These are phyloP conservation scores for Sphenopsis melanotis DNA, from an alignment of 2,797 vertebrate genomes.

Conservation along the genomic window DNA sequence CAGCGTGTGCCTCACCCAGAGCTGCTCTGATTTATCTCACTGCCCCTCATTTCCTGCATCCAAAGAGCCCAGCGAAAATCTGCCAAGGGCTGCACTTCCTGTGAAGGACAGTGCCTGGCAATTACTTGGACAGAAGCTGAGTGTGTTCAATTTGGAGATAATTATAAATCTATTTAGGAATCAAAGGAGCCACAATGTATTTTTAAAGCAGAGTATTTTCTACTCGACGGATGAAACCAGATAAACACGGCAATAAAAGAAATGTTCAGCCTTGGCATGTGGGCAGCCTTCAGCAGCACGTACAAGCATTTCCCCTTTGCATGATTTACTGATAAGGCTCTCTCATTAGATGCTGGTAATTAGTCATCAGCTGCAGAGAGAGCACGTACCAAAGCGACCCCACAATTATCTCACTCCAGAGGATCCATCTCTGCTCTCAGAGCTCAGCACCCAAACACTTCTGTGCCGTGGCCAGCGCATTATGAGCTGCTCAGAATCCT, in stretches of 20 bases:
- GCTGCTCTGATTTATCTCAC: background rate
- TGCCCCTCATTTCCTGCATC: background rate
- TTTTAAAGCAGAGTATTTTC: constrained; percentile 17
- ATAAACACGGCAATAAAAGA: background rate
- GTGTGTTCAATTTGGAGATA: background rate
- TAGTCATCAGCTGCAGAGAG: constrained; percentile 62
- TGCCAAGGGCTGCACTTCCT: background rate
- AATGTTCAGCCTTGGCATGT: background rate
- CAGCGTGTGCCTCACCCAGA: background rate
- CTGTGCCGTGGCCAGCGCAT: constrained; percentile 38
- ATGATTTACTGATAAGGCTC: constrained; percentile 50
- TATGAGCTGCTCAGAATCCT: background rate
- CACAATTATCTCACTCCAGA: constrained; percentile 54
- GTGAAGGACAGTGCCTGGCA: background rate
- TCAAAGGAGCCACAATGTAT: constrained; percentile 8
- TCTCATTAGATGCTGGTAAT: constrained; percentile 66
- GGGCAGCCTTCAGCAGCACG: background rate
- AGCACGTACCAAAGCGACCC: constrained; percentile 50
- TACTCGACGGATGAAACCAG: background rate
- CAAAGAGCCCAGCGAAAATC: fast-evolving
- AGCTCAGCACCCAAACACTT: constrained; percentile 38
- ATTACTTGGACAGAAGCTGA: background rate
- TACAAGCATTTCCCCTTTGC: background rate
- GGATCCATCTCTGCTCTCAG: constrained; percentile 42
- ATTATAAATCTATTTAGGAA: constrained; percentile 41